Evolutionary conservation across 2,797 vertebrate genomes (phyloP).

Genomic region (Catharus ustulatus): DNA sequence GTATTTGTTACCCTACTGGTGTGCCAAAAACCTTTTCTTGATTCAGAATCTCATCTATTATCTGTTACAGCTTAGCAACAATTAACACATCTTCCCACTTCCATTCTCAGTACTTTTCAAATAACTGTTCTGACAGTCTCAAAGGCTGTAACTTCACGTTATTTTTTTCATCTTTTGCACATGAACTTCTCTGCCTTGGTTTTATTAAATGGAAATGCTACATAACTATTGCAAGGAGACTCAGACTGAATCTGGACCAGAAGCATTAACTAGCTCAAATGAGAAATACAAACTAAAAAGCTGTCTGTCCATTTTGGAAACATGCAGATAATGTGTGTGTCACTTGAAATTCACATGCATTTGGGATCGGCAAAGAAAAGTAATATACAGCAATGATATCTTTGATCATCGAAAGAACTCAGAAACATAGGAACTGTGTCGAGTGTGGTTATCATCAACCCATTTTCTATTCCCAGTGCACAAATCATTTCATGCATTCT

Average conservation of each 20-base stretch:
- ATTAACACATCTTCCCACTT: slow-evolving; percentile 18
- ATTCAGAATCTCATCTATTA: neutral
- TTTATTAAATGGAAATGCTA: slow-evolving; percentile 57
- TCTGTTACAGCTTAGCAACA: slow-evolving; percentile 1
- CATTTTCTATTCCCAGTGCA: slow-evolving; percentile 90
- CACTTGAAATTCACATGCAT: slow-evolving; percentile 87
- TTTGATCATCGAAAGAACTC: slow-evolving; percentile 92
- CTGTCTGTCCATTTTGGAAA: slow-evolving; percentile 74
- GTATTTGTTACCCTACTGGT: neutral
- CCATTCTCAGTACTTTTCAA: neutral
- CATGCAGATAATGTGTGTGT: slow-evolving; percentile 81
- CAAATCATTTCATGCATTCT: slow-evolving; percentile 93
- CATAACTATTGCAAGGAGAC: neutral
- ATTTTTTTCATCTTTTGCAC: neutral
- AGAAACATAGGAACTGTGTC: slow-evolving; percentile 87
- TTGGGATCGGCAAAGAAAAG: slow-evolving; percentile 83
- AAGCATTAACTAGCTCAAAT: slow-evolving; percentile 65
- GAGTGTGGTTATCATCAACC: slow-evolving; percentile 93
- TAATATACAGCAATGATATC: slow-evolving; percentile 91
- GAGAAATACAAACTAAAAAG: slow-evolving; percentile 59
- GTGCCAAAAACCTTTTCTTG: neutral
- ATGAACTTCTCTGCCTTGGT: neutral
- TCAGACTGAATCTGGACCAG: slow-evolving; percentile 20
- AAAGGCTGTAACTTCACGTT: neutral
- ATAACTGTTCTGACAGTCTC: slow-evolving; percentile 6